Base-by-base conservation (phyloP, 53 echinoderm and acorn worm species). In the Echinarachnius parma region DNA sequence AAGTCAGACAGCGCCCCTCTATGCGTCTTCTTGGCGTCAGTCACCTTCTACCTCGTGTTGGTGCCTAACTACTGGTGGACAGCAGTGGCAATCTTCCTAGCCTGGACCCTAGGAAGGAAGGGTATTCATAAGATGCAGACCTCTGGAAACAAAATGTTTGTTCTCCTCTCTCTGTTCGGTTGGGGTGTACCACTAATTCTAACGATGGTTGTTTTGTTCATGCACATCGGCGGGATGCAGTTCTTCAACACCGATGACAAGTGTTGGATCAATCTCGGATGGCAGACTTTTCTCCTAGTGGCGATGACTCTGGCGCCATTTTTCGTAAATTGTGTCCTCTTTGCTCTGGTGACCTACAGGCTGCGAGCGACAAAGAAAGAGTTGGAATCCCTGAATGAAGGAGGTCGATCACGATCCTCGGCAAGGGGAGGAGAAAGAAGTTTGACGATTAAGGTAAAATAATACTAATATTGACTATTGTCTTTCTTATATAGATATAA, bases 41-140 rank as follows among this genome's bases (percentile, higher is more conserved):
- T 56, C 27, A 21, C 56, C 7, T 72, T 56, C 42, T 72, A 56
- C 57, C 14, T 57, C 7, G 58, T 72, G 8, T 24, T 72, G 14
- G 27, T 42, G 2, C 74, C 74, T 19, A 72, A 56, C 57, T 72
- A 72, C 35, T 72, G 74, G 74, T 72, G 74, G 74, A 56, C 55
- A 1, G 34, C 74, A n/a, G 57, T 72, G 25, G 74, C 74, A 24
- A 39, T 54, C n/a, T 72, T 44, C 57, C 26, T 72, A 4, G 74
- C 74, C 23, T 72, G 74, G 74, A 35, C 39, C 14, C 44, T 72
- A 5, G 74, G 74, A 24, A 54, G 74, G 44, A 56, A 45, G 28
- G 74, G 74, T 8, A 72, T 72, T 19, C 74, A 72, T 28, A 55
- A 57, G 4, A 18, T 56, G 57, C n/a, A n/a, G n/a, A 27, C 10